A percentile compares a stretch with the other conserved stretches of the same genome.
phyloP scores from a whole-genome alignment of 2,113 vertebrate species.

The Rhagologus leucostigma region DNA sequence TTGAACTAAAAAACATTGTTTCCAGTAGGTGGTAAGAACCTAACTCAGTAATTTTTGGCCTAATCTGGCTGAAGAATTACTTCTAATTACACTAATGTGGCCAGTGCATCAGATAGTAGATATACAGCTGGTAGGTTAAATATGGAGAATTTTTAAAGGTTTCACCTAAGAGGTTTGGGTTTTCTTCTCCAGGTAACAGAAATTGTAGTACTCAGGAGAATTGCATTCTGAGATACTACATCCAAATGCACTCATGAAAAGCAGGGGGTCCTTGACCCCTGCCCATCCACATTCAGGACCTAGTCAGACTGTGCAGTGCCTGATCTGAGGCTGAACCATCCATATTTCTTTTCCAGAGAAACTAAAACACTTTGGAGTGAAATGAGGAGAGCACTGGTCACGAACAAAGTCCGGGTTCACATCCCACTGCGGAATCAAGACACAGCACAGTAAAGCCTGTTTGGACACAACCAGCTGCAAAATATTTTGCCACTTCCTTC shows the following conservation, averaged over 20 bases:
- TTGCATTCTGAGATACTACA: neutral
- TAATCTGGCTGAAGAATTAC: neutral
- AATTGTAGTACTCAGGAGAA: neutral
- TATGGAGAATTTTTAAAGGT: neutral
- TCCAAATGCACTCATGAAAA: neutral
- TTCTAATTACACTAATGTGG: neutral
- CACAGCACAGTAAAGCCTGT: neutral
- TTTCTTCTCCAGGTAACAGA: neutral
- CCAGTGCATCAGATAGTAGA: neutral
- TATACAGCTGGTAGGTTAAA: neutral
- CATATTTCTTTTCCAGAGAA: neutral
- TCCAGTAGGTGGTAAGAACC: neutral
- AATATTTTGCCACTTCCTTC: neutral
- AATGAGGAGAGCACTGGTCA: neutral
- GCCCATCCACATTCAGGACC: neutral
- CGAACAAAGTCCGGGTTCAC: neutral
- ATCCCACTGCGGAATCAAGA: neutral
- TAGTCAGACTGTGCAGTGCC: neutral
- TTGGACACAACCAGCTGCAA: neutral
- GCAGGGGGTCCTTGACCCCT: neutral
- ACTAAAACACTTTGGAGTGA: neutral
- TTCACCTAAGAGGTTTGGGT: neutral
- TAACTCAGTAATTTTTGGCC: neutral
- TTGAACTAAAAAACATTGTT: neutral
- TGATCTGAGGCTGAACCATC: neutral